Conservation (phyloP, 2,888 invertebrate genomes). For the Cephus sareptanus region DNA sequence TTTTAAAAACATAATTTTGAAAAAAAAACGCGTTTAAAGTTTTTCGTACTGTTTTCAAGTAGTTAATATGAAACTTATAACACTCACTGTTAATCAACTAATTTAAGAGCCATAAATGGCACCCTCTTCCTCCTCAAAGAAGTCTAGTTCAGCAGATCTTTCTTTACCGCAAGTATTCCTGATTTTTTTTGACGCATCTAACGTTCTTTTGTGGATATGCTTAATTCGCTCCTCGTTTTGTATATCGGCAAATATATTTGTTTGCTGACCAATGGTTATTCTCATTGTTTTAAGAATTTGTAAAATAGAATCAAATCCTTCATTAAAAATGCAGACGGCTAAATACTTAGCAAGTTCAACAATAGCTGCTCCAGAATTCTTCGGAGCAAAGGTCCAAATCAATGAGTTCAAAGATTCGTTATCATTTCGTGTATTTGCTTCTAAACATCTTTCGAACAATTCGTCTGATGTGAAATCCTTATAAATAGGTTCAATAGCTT, state of each 20-base stretch:
- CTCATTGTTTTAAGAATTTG: background rate
- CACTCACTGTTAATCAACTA: too few species aligned
- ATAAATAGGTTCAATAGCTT: background rate
- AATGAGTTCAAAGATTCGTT: constrained; percentile 5
- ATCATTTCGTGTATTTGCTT: constrained; percentile 7
- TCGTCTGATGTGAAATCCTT: constrained; percentile 1
- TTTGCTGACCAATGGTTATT: constrained; percentile 2
- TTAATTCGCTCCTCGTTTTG: background rate
- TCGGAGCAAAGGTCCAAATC: constrained; percentile 11
- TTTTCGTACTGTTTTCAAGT: too few species aligned
- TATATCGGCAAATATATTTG: background rate
- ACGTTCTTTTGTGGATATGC: background rate
- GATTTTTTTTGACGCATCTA: background rate
- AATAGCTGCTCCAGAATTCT: background rate
- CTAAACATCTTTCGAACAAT: constrained; percentile 8
- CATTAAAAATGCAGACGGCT: background rate
- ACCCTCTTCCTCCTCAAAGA: background rate
- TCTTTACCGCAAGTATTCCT: background rate
- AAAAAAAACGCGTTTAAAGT: too few species aligned
- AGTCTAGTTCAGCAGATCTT: background rate
- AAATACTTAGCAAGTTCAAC: constrained; percentile 7
- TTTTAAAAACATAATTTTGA: too few species aligned
- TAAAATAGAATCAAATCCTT: background rate
- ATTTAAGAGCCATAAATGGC: too few species aligned
- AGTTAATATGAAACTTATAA: too few species aligned